Percentiles rank a stretch among this genome's conserved stretches.
Evolutionary conservation across 2,797 vertebrate genomes (phyloP).

Genomic region (Morus bassanus): DNA sequence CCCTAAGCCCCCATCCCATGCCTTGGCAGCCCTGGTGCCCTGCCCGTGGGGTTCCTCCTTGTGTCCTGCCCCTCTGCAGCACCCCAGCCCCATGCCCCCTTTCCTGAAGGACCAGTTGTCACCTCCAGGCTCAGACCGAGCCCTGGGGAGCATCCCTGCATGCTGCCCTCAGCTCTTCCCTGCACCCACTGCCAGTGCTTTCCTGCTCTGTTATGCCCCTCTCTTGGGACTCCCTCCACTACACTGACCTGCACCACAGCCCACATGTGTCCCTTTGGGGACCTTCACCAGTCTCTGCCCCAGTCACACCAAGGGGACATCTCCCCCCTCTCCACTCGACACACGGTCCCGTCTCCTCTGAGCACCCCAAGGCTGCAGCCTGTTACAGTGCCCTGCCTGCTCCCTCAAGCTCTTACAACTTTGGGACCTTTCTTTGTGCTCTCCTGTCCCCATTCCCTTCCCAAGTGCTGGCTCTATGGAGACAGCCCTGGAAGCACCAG

Average conservation of each 20-base stretch:
- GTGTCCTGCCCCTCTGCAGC: not conserved
- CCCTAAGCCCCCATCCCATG: not conserved
- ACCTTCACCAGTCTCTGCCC: not conserved
- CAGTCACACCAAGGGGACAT: not conserved
- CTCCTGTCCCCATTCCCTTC: accelerated
- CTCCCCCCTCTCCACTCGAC: accelerated
- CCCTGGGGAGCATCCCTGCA: not conserved
- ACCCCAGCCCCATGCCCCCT: not conserved
- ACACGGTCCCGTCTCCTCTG: not conserved
- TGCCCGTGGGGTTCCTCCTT: not conserved
- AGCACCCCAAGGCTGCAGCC: not conserved
- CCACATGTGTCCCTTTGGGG: accelerated
- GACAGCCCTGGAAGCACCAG: not conserved
- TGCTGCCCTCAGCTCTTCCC: not conserved
- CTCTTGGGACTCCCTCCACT: not conserved
- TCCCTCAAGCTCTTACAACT: not conserved
- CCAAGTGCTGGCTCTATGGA: not conserved
- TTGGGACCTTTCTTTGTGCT: not conserved
- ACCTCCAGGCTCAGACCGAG: not conserved
- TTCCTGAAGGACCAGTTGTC: not conserved
- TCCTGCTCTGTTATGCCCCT: accelerated
- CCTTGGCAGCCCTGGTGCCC: not conserved
- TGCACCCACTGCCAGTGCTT: not conserved
- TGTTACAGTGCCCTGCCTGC: accelerated
- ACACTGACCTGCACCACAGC: not conserved